Conservation (phyloP, 2,797 vertebrate species). For the Enteromius viviparus region DNA sequence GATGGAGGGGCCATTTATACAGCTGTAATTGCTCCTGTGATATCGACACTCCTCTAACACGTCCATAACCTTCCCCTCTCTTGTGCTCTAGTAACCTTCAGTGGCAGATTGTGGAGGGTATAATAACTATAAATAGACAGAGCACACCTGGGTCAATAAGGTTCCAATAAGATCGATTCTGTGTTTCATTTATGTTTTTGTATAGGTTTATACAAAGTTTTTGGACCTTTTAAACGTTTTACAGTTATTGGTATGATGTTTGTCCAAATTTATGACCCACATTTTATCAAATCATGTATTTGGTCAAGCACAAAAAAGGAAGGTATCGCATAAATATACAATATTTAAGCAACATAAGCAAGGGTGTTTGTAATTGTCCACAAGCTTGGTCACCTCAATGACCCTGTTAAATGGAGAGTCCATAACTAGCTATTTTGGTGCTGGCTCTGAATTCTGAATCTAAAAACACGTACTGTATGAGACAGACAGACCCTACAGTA, state of each 20-base stretch:
- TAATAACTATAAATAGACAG: slow-evolving; percentile 14
- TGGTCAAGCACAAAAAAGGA: background rate
- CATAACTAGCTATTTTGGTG: background rate
- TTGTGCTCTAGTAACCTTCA: slow-evolving; percentile 51
- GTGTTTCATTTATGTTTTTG: background rate
- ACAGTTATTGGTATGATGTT: background rate
- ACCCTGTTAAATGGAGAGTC: background rate
- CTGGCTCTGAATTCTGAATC: background rate
- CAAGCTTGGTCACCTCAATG: background rate
- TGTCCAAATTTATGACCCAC: background rate
- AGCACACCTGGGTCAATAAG: slow-evolving; percentile 2
- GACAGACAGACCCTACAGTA: too few relatives aligned
- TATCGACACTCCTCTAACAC: slow-evolving; percentile 85
- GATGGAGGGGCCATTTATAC: slow-evolving; percentile 86
- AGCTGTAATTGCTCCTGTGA: slow-evolving; percentile 86
- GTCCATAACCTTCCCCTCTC: slow-evolving; percentile 78
- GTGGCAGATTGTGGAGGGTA: slow-evolving; percentile 27
- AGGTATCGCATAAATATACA: background rate
- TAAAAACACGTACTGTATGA: too few relatives aligned
- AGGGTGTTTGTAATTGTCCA: background rate
- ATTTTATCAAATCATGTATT: background rate
- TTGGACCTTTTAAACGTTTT: background rate
- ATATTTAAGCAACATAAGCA: background rate
- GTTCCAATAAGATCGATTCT: background rate
- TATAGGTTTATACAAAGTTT: background rate